Evolutionary conservation across 1,140 invertebrate species (phyloP), one percentile per base, ranked within the genome.

Genomic region (Mycetomoellerius zeteki): DNA sequence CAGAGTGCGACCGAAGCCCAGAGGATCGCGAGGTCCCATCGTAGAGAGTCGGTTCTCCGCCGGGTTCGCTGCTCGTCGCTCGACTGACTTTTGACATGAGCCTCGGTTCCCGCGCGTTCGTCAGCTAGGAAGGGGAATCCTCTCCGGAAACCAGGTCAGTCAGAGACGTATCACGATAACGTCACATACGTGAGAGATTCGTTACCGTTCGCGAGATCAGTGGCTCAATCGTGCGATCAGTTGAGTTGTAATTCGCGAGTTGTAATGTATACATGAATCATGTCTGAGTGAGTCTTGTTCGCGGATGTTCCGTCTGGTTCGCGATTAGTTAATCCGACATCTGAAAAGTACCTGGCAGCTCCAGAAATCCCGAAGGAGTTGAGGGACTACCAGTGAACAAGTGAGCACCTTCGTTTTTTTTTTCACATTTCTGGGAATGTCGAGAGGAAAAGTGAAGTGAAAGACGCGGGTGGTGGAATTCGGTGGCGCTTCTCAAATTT

Each of bases 1-100:
- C 91, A 93, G 89, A 93, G 81, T 88, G 89, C 89, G 92, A 88
- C 86, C 92, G 92, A 88, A 93, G 87, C 90, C 90, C 81, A 91
- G 80, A 92, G 90, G 90, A 93, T 93, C 91, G 80, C 88, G 89
- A 93, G 90, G 89, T 90, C 69, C 81, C 77, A 88, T 67, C 77
- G 84, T 82, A 82, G 52, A 78, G 47, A 73, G 85, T 87, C 87
- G 72, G 67, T 89, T 60, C 80, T 84, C 54, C 88, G 80, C 87
- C 89, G 87, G 91, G 85, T 87, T 81, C 71, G 81, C 76, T 85
- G 76, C n/a, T 90, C 47, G 81, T 82, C 78, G 80, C 71, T 69
- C 84, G 78, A 87, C 84, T 82, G 80, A 86, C 62, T 71, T 65
- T 88, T 89, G 85, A 85, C 86, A 92, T 92, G 91, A 92, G 89